Evolutionary conservation across 2,113 vertebrate genomes (phyloP).

Genomic region (Anolis carolinensis): DNA sequence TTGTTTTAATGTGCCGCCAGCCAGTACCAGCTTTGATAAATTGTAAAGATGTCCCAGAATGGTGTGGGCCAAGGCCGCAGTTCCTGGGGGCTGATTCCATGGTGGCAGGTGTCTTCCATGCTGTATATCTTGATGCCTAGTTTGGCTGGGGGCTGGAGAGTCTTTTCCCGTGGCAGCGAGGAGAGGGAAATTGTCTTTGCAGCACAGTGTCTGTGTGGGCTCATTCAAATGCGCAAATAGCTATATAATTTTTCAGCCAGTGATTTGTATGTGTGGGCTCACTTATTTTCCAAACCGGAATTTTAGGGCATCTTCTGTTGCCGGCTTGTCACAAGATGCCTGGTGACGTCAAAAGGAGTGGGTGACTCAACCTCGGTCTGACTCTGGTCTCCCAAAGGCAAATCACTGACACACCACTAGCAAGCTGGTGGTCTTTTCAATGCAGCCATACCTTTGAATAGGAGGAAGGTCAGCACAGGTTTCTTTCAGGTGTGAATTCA

Average conservation of each 20-base stretch:
- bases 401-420: not conserved
- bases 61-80: too few species aligned
- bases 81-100: not conserved
- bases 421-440: not conserved
- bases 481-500: not conserved
- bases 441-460: not conserved
- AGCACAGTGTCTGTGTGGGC: not conserved
- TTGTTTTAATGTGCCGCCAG: not conserved
- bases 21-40: not conserved
- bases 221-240: not conserved
- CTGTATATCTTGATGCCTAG: not conserved
- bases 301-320: not conserved
- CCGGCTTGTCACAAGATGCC: not conserved
- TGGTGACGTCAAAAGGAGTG: not conserved
- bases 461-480: not conserved
- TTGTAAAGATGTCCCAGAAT: not conserved
- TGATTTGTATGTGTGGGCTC: not conserved
- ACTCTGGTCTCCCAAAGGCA: not conserved
- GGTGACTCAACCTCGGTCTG: not conserved
- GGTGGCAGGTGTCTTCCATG: not conserved
- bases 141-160: not conserved
- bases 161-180: too few species aligned
- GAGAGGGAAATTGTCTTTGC: not conserved
- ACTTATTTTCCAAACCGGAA: not conserved
- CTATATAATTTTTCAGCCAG: not conserved